Evolutionary conservation across 1,140 invertebrate species (phyloP), one percentile per base, ranked within the genome.

Genomic region (Lordiphosa collinella): DNA sequence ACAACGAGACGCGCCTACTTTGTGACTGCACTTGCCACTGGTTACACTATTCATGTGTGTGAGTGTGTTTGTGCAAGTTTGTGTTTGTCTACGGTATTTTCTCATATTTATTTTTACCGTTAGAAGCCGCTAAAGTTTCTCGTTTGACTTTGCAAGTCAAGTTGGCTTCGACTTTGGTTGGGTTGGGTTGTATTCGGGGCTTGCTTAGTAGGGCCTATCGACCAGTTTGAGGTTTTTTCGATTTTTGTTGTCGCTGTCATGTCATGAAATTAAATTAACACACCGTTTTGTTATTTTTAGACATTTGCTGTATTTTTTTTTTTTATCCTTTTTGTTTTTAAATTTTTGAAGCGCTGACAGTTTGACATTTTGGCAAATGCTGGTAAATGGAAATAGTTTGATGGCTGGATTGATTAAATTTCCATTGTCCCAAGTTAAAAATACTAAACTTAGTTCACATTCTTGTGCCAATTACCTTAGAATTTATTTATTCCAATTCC

Each of bases 191-290:
- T 35, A 18, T 37, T 22, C 9, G 14, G 37, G 37, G 37, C 22
- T 49, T 8, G 31, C 16, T 18, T 44, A 51, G 60, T 44, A 31
- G 55, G 55, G 32, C 13, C 68, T 58, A 66, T 66, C 60, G 51
- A 54, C 64, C 66, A 70, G 64, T 11, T 55, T 47, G 25, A 61
- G 10, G 44, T 16, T 13, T 31, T 48, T 36, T 52, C 13, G 40
- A 48, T 72, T 55, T 62, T 44, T 54, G 34, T 43, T 61, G 51
- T 44, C 35, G 68, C 56, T 62, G 70, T 71, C 71, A 71, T 70
- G 76, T 75, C 75, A 80, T 59, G 63, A 76, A 82, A 82, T 82
- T 65, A 57, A 71, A 82, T 75, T 80, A 74, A 66, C 75, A 80
- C 55, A 44, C 32, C 29, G 37, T 35, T 44, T 43, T 53, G 48